phyloP scores from a whole-genome alignment of 1,140 invertebrate species.

The Eubasilissa regina region DNA sequence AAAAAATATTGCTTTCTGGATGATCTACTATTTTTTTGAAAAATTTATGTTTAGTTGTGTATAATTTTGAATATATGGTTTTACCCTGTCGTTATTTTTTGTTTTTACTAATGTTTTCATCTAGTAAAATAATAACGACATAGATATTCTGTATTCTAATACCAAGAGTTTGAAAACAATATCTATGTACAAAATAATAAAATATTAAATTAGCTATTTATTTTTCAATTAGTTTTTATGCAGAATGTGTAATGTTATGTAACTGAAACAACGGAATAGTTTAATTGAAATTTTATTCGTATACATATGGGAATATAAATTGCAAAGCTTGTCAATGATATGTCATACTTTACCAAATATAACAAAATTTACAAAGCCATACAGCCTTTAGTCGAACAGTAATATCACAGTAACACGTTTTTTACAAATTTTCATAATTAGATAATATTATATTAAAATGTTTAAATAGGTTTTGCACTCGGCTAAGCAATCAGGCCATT shows the following conservation, averaged over 20 bases:
- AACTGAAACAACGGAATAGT: conserved; percentile 23
- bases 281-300: conserved; percentile 42
- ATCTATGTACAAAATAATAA: no score
- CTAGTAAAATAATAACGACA: no score
- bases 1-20: no score
- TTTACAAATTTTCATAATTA: conserved; percentile 40
- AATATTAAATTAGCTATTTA: no score
- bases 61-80: neutral
- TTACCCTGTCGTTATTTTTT: no score
- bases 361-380: conserved; percentile 41
- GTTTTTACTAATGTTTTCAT: neutral
- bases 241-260: neutral
- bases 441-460: conserved; percentile 18
- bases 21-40: no score
- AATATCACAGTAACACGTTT: conserved; percentile 57
- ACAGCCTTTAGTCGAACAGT: conserved; percentile 46
- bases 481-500: conserved; percentile 15
- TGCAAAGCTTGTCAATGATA: conserved; percentile 37
- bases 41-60: no score
- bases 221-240: no score
- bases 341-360: conserved; percentile 44
- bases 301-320: conserved; percentile 45
- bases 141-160: no score
- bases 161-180: no score
- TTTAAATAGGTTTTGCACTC: conserved; percentile 40